phyloP scores from a whole-genome alignment of 1,140 invertebrate species.

The Cyclina sinensis region DNA sequence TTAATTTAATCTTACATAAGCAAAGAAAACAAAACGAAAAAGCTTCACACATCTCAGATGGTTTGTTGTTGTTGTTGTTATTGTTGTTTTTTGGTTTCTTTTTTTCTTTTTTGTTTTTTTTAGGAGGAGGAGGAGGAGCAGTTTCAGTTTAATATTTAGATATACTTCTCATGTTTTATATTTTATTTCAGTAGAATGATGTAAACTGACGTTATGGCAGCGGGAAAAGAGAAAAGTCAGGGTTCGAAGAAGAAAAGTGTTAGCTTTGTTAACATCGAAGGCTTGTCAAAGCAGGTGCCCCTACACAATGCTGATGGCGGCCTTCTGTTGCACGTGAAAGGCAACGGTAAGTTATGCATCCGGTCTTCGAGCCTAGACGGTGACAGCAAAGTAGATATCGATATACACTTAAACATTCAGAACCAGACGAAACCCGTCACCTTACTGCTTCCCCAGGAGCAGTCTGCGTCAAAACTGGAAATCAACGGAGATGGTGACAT shows the following conservation, averaged over 20 bases:
- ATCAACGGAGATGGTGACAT: slow-evolving; percentile 23
- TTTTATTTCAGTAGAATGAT: too few species aligned
- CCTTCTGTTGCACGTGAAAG: slow-evolving; percentile 2
- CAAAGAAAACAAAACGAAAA: too few species aligned
- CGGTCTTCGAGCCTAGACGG: neutral
- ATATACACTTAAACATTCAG: neutral
- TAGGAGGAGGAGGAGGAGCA: too few species aligned
- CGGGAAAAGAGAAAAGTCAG: neutral
- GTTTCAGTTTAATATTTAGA: too few species aligned
- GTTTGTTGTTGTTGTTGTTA: too few species aligned
- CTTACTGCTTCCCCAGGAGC: neutral
- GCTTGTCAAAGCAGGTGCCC: neutral
- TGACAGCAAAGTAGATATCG: neutral
- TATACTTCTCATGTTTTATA: too few species aligned
- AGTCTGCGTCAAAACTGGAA: neutral
- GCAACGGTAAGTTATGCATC: slow-evolving; percentile 3
- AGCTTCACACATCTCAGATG: too few species aligned
- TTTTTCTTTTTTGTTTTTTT: too few species aligned
- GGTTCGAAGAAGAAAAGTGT: neutral
- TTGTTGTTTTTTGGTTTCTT: too few species aligned
- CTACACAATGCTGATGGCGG: neutral
- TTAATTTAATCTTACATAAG: too few species aligned
- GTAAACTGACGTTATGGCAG: neutral
- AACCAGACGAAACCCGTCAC: neutral
- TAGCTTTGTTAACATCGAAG: neutral